These are phyloP conservation scores for Cryptocephalus moraei DNA, from an alignment of 2,888 invertebrate genomes.

Conservation along the genomic window DNA sequence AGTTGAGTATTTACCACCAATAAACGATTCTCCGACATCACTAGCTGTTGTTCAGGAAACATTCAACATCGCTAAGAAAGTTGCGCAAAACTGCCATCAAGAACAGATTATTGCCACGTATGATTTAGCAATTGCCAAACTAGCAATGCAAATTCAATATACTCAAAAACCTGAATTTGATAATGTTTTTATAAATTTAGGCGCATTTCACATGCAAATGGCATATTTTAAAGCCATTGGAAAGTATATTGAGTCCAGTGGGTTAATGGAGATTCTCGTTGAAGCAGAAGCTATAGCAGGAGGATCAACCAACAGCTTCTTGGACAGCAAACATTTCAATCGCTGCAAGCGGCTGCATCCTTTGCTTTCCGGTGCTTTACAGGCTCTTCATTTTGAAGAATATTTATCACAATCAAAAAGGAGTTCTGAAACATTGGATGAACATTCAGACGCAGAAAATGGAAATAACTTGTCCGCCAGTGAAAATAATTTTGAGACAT, in stretches of 20 bases:
- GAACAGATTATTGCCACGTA: no score
- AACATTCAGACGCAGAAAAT: constrained; percentile 5
- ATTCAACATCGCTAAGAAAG: neutral
- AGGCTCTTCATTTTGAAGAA: constrained; percentile 24
- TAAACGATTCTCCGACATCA: constrained; percentile 24
- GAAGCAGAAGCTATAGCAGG: constrained; percentile 23
- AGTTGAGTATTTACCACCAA: constrained; percentile 24
- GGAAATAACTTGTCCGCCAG: no score
- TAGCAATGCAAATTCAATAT: constrained; percentile 20
- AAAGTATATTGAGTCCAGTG: constrained; percentile 26
- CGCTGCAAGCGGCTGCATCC: constrained; percentile 28
- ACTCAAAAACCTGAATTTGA: constrained; percentile 17
- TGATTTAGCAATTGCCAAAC: constrained; percentile 13
- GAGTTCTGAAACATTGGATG: constrained; percentile 3
- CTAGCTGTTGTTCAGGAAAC: constrained; percentile 24
- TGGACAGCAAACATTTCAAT: constrained; percentile 28
- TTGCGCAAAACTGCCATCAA: constrained; percentile 1
- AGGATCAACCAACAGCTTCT: constrained; percentile 23
- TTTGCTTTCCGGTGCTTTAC: constrained; percentile 10
- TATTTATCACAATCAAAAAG: constrained; percentile 15
- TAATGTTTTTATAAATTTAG: constrained; percentile 18
- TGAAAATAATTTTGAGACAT: no score
- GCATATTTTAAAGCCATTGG: constrained; percentile 28
- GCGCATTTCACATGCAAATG: constrained; percentile 19
- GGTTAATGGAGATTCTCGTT: constrained; percentile 24